Evolutionary conservation across 2,888 invertebrate species (phyloP).

Genomic region (Drosophila trichaetosa): DNA sequence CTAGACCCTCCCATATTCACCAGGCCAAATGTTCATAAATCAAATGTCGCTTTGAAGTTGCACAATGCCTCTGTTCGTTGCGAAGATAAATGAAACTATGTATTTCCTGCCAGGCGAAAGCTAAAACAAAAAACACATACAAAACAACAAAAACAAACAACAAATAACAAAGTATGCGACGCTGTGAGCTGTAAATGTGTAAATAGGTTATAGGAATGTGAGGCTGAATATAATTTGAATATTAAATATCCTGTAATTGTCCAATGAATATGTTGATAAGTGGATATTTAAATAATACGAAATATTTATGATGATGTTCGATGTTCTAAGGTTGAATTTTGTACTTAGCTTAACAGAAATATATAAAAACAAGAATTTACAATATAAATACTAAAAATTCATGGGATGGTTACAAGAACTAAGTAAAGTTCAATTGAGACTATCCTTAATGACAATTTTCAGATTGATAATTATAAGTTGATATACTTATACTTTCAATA

Average conservation of each 20-base stretch:
- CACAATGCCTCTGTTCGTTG: slow-evolving; percentile 40
- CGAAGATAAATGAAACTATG: slow-evolving; percentile 75
- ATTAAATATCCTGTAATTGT: slow-evolving; percentile 3
- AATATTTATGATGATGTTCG: neutral
- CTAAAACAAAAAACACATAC: slow-evolving; percentile 10
- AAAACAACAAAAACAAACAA: neutral
- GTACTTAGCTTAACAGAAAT: neutral
- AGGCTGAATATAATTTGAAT: neutral
- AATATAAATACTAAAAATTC: neutral
- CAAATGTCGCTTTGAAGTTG: slow-evolving; percentile 76
- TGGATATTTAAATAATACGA: neutral
- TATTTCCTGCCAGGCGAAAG: slow-evolving; percentile 28
- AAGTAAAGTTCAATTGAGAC: neutral
- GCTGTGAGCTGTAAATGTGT: slow-evolving; percentile 32
- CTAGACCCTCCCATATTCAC: neutral
- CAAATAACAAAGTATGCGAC: neutral
- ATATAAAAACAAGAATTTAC: neutral
- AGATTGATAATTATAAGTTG: too few species aligned
- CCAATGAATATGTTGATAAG: neutral
- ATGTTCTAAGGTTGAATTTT: neutral
- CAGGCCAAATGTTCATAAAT: slow-evolving; percentile 68
- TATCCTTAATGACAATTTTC: too few species aligned
- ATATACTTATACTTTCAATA: too few species aligned
- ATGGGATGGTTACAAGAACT: neutral
- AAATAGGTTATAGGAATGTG: slow-evolving; percentile 2